Evolutionary conservation across 92 coral and sea anemone species (phyloP).

Genomic region (Palythoa caribaeorum): DNA sequence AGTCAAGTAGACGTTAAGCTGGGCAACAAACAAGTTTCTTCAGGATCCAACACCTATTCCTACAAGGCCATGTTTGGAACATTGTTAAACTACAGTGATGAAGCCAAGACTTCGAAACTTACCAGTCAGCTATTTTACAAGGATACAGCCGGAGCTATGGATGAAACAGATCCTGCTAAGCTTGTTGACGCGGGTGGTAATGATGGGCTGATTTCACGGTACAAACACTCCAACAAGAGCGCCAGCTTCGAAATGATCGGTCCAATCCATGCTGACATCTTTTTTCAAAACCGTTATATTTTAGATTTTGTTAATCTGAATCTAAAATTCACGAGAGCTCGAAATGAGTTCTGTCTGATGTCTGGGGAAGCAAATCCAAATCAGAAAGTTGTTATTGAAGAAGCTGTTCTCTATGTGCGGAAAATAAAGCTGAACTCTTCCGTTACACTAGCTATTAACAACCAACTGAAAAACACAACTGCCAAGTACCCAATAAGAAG

Average conservation of each 20-base stretch:
- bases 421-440: slow-evolving; percentile 69
- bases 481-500: slow-evolving; percentile 26
- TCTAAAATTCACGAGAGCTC: slow-evolving; percentile 69
- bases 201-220: neutral
- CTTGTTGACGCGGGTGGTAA: neutral
- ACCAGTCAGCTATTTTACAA: slow-evolving; percentile 1
- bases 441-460: slow-evolving; percentile 61
- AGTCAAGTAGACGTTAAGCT: neutral
- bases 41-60: slow-evolving; percentile 6
- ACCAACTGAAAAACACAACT: slow-evolving; percentile 66
- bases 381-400: slow-evolving; percentile 66
- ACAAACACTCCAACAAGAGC: slow-evolving; percentile 32
- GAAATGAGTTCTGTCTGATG: slow-evolving; percentile 66
- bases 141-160: slow-evolving; percentile 17
- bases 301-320: slow-evolving; percentile 58
- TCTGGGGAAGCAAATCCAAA: slow-evolving; percentile 59
- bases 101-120: slow-evolving; percentile 10
- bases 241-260: slow-evolving; percentile 50
- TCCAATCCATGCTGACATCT: slow-evolving; percentile 63
- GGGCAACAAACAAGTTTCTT: neutral
- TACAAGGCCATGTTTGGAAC: slow-evolving; percentile 17
- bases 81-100: neutral
- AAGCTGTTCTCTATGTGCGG: slow-evolving; percentile 64
- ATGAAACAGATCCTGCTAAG: slow-evolving; percentile 8
- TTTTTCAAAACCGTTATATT: slow-evolving; percentile 53